These are phyloP conservation scores for Caenorhabditis sinica DNA, from an alignment of 2,888 invertebrate genomes.

Conservation along the genomic window DNA sequence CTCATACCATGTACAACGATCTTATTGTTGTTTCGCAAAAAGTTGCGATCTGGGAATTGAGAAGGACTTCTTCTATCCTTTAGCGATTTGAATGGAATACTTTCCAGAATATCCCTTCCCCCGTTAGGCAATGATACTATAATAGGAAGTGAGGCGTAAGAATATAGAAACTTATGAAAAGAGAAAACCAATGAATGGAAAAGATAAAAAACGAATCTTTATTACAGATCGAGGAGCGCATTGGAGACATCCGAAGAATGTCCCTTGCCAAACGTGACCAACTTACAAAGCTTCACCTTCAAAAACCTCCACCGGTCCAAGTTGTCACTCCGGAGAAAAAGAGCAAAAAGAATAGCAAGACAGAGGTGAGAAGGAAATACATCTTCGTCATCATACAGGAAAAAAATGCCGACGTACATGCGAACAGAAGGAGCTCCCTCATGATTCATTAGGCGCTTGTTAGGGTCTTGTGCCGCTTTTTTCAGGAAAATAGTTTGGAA, in stretches of 20 bases:
- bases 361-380: slow-evolving; percentile 49
- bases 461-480: neutral
- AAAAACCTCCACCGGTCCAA: slow-evolving; percentile 74
- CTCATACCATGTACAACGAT: slow-evolving; percentile 31
- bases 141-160: slow-evolving; percentile 29
- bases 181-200: slow-evolving; percentile 4
- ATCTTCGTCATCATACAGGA: slow-evolving; percentile 22
- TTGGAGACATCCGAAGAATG: slow-evolving; percentile 95
- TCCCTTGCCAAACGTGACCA: slow-evolving; percentile 86
- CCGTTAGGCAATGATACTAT: slow-evolving; percentile 49
- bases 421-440: slow-evolving; percentile 8
- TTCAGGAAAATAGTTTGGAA: neutral
- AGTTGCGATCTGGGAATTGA: slow-evolving; percentile 56
- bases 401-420: slow-evolving; percentile 8
- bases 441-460: slow-evolving; percentile 47
- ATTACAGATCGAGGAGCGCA: slow-evolving; percentile 91
- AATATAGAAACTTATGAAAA: slow-evolving; percentile 22
- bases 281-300: slow-evolving; percentile 72
- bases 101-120: slow-evolving; percentile 7
- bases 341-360: slow-evolving; percentile 60
- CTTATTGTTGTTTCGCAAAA: slow-evolving; percentile 57
- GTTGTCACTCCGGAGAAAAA: slow-evolving; percentile 82
- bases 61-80: slow-evolving; percentile 40
- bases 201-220: neutral
- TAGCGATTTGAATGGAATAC: slow-evolving; percentile 38